Conservation (phyloP, 2,888 invertebrate genomes). For the Ophion ellenae region DNA sequence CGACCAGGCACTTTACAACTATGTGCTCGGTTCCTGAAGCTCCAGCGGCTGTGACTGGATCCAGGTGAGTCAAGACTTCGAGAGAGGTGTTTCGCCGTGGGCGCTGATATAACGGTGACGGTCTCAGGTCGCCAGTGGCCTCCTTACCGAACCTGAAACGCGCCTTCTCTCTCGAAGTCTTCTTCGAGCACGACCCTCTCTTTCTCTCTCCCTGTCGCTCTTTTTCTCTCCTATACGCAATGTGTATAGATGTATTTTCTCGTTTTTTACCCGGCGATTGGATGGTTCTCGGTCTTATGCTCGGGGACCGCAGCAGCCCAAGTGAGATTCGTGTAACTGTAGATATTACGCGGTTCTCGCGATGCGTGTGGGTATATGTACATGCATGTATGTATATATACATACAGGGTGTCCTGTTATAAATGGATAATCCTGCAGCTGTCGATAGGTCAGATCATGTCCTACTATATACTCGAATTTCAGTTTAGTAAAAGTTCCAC, state of each 20-base stretch:
- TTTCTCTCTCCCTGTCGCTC: not conserved
- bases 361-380: slow-evolving; percentile 23
- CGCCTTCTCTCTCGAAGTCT: slow-evolving; percentile 58
- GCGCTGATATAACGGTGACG: slow-evolving; percentile 82
- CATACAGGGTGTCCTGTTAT: too few species aligned
- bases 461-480: too few species aligned
- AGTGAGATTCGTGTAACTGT: slow-evolving; percentile 67
- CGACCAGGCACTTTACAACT: slow-evolving; percentile 22
- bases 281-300: slow-evolving; percentile 28
- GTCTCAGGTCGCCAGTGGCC: slow-evolving; percentile 78
- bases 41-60: slow-evolving; percentile 70
- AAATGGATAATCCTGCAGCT: too few species aligned
- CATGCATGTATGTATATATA: too few species aligned
- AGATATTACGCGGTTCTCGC: slow-evolving; percentile 55
- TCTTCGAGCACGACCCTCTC: slow-evolving; percentile 32
- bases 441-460: too few species aligned
- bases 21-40: slow-evolving; percentile 20
- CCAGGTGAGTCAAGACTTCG: slow-evolving; percentile 74
- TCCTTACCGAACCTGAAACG: slow-evolving; percentile 75
- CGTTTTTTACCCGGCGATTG: slow-evolving; percentile 19
- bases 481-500: too few species aligned
- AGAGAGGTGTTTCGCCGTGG: slow-evolving; percentile 74
- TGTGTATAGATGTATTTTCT: slow-evolving; percentile 15
- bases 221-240: not conserved
- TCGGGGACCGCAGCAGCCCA: slow-evolving; percentile 56